Evolutionary conservation across 2,888 invertebrate genomes (phyloP), one percentile per base, ranked within the genome.

Genomic region (Orthosia gothica): DNA sequence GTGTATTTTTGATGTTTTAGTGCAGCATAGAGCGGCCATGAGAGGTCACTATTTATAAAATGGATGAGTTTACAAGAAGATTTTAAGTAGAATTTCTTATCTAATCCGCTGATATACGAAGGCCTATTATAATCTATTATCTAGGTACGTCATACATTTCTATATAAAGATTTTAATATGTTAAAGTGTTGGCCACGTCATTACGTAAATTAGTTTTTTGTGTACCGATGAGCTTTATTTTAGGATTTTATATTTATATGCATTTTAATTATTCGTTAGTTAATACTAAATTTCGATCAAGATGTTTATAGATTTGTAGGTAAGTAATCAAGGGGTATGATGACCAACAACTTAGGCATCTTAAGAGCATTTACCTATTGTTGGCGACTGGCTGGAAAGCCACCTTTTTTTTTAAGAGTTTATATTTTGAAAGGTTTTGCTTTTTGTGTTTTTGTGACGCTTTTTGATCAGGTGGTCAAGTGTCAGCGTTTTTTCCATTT

Each of bases 21-120:
- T 85, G 75, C 71, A 74, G 74, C 64, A 75, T 69, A 80, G 75
- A 81, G 67, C 75, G 75, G 72, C 84, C 47, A 83, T 81, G 67
- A 90, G 91, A 75, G 92, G 92, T 89, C 83, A 70, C 47, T 68
- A 79, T 84, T 83, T 80, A 80, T 85, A 81, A 89, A 89, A 87
- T 87, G 89, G 91, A 91, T 92, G 91, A 91, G 90, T 90, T 92
- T 91, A 91, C 89, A 92, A 93, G 91, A 92, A 91, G 89, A 91
- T 92, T 91, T 87, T 74, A 78, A 91, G 92, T 91, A 88, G 82
- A 88, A 89, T 90, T 92, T 89, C 85, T 91, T 90, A 89, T 92
- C 89, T 90, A 88, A 91, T 88, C 84, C 89, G 84, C 87, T 92
- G 91, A 94, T 94, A 91, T 92, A 94, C 79, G 90, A 85, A 88